phyloP scores from a whole-genome alignment of 2,797 vertebrate genomes.

The Columba guinea region DNA sequence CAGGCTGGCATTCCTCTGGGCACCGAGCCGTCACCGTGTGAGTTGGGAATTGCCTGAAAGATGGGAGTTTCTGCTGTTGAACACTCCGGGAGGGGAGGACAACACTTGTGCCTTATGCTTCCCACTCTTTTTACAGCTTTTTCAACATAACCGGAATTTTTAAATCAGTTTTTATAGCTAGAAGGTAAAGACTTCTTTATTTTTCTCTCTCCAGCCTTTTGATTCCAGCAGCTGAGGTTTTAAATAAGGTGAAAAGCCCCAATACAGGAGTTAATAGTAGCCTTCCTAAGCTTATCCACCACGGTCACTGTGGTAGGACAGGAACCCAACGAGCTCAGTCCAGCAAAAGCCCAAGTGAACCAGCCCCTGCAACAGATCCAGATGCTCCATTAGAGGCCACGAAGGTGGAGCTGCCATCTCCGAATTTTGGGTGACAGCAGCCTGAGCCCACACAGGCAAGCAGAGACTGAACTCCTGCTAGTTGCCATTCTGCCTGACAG shows the following conservation, averaged over 20 bases:
- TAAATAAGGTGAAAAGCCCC: neutral
- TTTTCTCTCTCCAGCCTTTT: neutral
- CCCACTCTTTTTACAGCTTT: neutral
- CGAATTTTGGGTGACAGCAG: accelerated
- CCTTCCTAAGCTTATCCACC: neutral
- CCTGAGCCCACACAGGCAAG: neutral
- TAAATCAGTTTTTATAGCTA: neutral
- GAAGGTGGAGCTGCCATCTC: neutral
- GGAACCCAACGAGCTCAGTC: neutral
- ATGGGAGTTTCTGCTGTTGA: neutral
- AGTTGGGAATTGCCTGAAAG: neutral
- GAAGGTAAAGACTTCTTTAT: neutral
- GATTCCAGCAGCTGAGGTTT: neutral
- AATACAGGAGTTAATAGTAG: accelerated
- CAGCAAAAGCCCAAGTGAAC: neutral
- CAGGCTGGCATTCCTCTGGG: neutral
- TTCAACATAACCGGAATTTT: neutral
- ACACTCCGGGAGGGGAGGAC: neutral
- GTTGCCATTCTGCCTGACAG: neutral
- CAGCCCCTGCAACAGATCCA: neutral
- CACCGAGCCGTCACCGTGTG: neutral
- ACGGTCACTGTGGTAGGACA: neutral
- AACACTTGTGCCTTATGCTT: neutral
- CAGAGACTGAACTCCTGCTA: neutral
- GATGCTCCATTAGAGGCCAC: neutral